Evolutionary conservation across 1,140 invertebrate genomes (phyloP), one percentile per base, ranked within the genome.

Genomic region (Drosophila miranda): DNA sequence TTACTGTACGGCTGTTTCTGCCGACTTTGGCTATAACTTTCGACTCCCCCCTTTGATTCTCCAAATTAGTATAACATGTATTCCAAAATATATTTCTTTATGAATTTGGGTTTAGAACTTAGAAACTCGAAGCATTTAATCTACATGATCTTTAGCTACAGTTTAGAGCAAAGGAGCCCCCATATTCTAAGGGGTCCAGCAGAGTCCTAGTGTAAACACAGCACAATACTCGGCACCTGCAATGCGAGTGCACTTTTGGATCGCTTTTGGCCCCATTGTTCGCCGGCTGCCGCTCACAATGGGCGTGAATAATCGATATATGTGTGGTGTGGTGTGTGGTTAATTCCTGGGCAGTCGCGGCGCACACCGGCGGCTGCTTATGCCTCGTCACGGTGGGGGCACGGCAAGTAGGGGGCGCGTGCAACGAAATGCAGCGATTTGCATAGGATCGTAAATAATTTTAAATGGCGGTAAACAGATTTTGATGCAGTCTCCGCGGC

Each of bases 371-470:
- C 46, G 19, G 30, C 49, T 64, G 42, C 43, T 72, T 61, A 64
- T 83, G 81, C 63, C 53, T 9, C 63, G 76, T 84, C 79, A 83
- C 58, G 64, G 75, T 46, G 45, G 49, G 46, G 26, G 14, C 63
- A 38, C 14, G 30, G 45, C 21, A 30, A 30, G 30, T 30, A 8
- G 26, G 57, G 48, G 61, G 61, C 61, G 55, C 46, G 64, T 68
- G 76, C 46, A 62, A 52, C 55, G 50, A 61, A 71, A 51, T 38
- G 21, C 45, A 19, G 16, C 46, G 60, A 68, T 77, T 74, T 86
- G 81, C 76, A 79, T 86, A 71, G 51, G 60, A 67, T 75, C 61
- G 62, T 68, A 81, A 78, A 80, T 80, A 68, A 86, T 80, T 86
- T 66, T 78, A 81, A 81, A 80, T 72, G 67, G 67, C 77, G 53